These are phyloP conservation scores for Plestiodon gilberti DNA, from an alignment of 2,113 vertebrate genomes.

Conservation along the genomic window DNA sequence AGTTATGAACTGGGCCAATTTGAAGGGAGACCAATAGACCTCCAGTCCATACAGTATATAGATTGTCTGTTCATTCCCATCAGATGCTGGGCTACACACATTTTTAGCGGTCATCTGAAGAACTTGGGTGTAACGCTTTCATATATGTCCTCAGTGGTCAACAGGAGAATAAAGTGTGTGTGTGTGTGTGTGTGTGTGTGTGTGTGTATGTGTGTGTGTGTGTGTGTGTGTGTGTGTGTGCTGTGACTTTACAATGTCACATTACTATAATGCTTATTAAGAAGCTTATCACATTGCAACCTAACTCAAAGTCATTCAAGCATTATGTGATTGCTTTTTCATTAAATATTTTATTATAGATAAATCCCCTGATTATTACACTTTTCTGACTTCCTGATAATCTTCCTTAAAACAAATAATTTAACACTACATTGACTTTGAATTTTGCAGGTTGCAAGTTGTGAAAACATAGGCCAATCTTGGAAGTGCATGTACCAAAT, in stretches of 20 bases:
- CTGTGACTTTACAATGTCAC: constrained; percentile 58
- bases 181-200: no score
- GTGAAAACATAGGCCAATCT: constrained; percentile 46
- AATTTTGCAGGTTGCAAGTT: constrained; percentile 68
- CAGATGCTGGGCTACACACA: no score
- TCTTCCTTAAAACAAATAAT: constrained; percentile 75
- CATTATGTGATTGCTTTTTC: constrained; percentile 66
- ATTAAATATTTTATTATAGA: constrained; percentile 46
- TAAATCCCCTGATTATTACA: constrained; percentile 38
- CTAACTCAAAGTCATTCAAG: constrained; percentile 55
- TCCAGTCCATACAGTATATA: no score
- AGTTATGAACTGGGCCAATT: no score
- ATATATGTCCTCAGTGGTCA: background rate
- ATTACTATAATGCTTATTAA: constrained; percentile 70
- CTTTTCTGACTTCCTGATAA: constrained; percentile 25
- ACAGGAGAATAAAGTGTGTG: constrained; percentile 5
- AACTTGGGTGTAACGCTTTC: background rate
- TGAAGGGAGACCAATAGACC: no score
- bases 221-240: no score
- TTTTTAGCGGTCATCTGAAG: background rate
- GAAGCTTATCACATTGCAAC: constrained; percentile 71
- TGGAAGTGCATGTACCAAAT: background rate
- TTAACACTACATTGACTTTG: constrained; percentile 71
- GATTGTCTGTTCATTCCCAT: no score
- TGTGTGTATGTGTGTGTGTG: no score